A percentile compares a stretch with the other conserved stretches of the same genome.
phyloP scores from a whole-genome alignment of 2,888 invertebrate species.

The Actias luna region DNA sequence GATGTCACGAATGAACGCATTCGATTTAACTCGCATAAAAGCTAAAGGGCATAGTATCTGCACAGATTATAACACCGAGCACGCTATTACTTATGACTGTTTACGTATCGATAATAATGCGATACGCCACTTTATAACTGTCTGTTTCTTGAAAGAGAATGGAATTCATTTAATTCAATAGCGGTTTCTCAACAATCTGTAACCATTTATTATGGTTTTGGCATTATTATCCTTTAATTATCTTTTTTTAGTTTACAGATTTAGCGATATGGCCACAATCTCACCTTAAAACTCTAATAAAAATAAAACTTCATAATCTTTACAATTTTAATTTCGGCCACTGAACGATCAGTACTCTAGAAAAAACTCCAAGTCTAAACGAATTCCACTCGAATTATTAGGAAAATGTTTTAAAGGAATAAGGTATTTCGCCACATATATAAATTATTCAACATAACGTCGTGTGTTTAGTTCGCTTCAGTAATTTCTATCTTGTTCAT shows the following conservation, averaged over 20 bases:
- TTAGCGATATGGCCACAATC: too few relatives aligned
- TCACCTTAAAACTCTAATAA: too few relatives aligned
- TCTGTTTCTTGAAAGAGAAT: neutral
- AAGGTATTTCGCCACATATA: neutral
- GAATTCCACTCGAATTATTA: too few relatives aligned
- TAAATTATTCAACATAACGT: neutral
- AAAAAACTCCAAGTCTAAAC: too few relatives aligned
- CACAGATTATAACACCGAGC: constrained; percentile 8
- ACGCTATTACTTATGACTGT: constrained; percentile 19
- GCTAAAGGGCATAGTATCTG: constrained; percentile 19
- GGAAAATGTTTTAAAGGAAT: too few relatives aligned
- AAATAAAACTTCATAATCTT: too few relatives aligned
- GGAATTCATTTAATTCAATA: neutral
- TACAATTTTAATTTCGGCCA: too few relatives aligned
- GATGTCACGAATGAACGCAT: constrained; percentile 39
- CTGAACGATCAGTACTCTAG: too few relatives aligned
- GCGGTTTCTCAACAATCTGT: neutral
- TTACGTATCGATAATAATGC: constrained; percentile 11
- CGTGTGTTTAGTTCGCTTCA: neutral
- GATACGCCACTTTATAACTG: neutral
- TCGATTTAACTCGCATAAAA: constrained; percentile 37
- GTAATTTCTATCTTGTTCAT: neutral
- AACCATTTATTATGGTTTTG: too few relatives aligned
- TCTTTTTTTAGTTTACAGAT: too few relatives aligned
- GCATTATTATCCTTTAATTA: too few relatives aligned